These are phyloP conservation scores for Hepsetus odoe DNA, from an alignment of 2,113 vertebrate genomes.

Conservation along the genomic window DNA sequence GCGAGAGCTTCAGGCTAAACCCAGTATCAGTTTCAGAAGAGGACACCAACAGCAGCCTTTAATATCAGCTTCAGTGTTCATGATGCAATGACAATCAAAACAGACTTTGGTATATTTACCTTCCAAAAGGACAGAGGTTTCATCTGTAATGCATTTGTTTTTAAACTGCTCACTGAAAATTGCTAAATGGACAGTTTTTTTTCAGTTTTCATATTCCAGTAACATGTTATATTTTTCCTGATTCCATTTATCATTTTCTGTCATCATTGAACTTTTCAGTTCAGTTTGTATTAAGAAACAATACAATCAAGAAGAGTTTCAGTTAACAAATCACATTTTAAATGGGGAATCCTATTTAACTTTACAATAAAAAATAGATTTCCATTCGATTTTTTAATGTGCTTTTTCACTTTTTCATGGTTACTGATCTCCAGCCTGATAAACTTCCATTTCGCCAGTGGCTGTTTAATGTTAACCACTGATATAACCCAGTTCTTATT, in stretches of 20 bases:
- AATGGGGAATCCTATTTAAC: too few species aligned
- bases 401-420: background rate
- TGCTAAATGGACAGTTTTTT: too few species aligned
- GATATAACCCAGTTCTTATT: background rate
- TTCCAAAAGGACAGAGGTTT: background rate
- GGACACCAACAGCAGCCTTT: background rate
- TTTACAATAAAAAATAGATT: too few species aligned
- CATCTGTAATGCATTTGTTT: too few species aligned
- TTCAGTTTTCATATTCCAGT: too few species aligned
- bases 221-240: too few species aligned
- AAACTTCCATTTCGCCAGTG: background rate
- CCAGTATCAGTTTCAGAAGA: conserved; percentile 35
- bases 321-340: too few species aligned
- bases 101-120: background rate
- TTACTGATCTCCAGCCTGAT: background rate
- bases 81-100: conserved; percentile 39
- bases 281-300: too few species aligned
- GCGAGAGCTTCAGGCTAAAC: conserved; percentile 48
- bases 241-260: too few species aligned
- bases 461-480: conserved; percentile 20
- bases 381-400: background rate
- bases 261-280: too few species aligned
- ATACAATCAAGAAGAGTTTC: too few species aligned
- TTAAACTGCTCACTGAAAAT: too few species aligned
- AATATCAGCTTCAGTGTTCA: conserved; percentile 34